Base-by-base conservation (phyloP, 2,113 vertebrate genomes). In the Rhea pennata region DNA sequence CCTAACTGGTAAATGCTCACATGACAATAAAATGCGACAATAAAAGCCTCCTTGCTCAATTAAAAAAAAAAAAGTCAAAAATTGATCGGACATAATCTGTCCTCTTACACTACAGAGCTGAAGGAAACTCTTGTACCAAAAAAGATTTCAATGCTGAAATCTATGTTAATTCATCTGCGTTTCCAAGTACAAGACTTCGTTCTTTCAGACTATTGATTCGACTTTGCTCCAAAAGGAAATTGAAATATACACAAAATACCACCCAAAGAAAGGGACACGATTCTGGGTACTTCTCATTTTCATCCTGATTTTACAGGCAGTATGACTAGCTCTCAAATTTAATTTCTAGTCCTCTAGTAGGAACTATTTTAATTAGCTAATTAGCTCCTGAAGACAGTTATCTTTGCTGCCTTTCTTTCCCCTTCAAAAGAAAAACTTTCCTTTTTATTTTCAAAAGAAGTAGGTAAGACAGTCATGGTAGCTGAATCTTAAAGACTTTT, bases 171-270 rank as follows among this genome's bases (percentile, higher is more conserved):
- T 71, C 77, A 3, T 66, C 83, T 80, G 33, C 70, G 44, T 24
- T 40, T 86, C 92, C 64, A 92, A 69, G 87, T 17, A 58, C 31
- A 72, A 50, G 44, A n/a, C 2, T 48, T 46, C 2, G 23, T 46
- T 69, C 42, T 54, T 71, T 70, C 33, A 62, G 16, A 70, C 42
- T 79, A 53, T 29, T 74, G 54, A 84, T 94, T 74, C 46, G 78
- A 21, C 40, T 88, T 91, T 13, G 19, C 69, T 69, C 79, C 40
- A 72, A 81, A 88, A 87, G 0, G 36, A 88, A 92, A 88, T 94
- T 66, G 59, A 83, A 85, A 77, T 56, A 85, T n/a, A 83, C 82
- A 90, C 61, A 94, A 86, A 96, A 84, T 24, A 69, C 17, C n/a
- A 54, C 33, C 65, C 10, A 86, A 84, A 56, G 73, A 84, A 84